Evolutionary conservation across 2,113 vertebrate species (phyloP).

Genomic region (Crotalus horridus): DNA sequence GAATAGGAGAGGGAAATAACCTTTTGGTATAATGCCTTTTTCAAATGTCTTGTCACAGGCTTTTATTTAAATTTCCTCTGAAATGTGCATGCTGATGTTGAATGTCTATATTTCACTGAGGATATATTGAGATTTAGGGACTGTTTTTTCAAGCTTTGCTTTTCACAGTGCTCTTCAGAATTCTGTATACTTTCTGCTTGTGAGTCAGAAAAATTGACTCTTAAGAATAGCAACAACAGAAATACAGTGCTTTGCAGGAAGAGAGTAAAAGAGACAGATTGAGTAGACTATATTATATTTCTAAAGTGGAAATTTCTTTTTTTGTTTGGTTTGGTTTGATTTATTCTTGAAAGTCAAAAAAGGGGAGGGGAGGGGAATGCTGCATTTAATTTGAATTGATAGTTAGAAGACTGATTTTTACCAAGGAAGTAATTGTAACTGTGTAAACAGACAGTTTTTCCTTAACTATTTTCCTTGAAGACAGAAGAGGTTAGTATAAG

Average conservation of each 20-base stretch:
- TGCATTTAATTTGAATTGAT: background rate
- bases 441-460: slow-evolving; percentile 22
- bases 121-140: slow-evolving; percentile 31
- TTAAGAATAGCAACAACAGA: background rate
- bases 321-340: background rate
- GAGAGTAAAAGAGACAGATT: background rate
- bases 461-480: slow-evolving; percentile 17
- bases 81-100: slow-evolving; percentile 26
- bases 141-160: slow-evolving; percentile 16
- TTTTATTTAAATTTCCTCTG: slow-evolving; percentile 7
- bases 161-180: background rate
- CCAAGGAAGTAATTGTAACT: background rate
- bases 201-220: slow-evolving; percentile 32
- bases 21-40: background rate
- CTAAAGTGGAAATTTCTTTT: background rate
- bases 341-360: slow-evolving; percentile 18
- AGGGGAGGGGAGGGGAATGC: no score
- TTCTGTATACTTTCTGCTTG: slow-evolving; percentile 31
- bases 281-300: background rate
- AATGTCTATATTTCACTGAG: slow-evolving; percentile 31
- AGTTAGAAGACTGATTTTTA: background rate
- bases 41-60: background rate
- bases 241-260: background rate
- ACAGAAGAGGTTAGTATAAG: background rate
- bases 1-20: background rate